A percentile compares a stretch with the other conserved stretches of the same genome.
These are phyloP conservation scores for Diorhabda elongata DNA, from an alignment of 1,140 invertebrate genomes.

Conservation along the genomic window DNA sequence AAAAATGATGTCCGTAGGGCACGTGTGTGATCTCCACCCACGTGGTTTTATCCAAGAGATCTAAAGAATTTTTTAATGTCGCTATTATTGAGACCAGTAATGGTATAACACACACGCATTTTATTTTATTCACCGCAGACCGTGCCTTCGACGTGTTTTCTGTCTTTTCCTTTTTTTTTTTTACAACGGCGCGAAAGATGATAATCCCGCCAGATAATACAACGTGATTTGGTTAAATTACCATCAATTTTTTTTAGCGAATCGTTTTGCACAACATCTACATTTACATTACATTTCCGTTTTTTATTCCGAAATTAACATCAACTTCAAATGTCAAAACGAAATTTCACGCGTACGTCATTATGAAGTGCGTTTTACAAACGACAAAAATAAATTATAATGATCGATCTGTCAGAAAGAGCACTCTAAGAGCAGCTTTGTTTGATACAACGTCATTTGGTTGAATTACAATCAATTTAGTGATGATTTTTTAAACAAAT, in stretches of 20 bases:
- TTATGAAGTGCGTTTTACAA: too few relatives aligned
- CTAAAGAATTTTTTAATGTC: constrained; percentile 40
- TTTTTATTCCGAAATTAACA: too few relatives aligned
- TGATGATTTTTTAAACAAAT: too few relatives aligned
- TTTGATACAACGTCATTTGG: too few relatives aligned
- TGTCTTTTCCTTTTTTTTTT: constrained; percentile 20
- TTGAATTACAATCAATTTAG: too few relatives aligned
- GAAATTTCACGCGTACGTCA: too few relatives aligned
- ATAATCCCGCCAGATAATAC: constrained; percentile 1
- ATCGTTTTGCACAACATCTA: neutral
- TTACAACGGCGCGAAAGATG: neutral
- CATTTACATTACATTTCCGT: too few relatives aligned
- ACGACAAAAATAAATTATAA: too few relatives aligned
- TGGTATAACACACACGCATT: constrained; percentile 21
- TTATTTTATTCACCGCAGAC: constrained; percentile 26
- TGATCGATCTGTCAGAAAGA: too few relatives aligned
- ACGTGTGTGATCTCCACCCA: constrained; percentile 37
- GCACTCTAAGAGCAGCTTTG: too few relatives aligned
- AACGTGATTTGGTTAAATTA: constrained; percentile 1
- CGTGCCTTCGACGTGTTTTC: constrained; percentile 25
- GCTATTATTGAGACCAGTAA: constrained; percentile 33
- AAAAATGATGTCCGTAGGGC: constrained; percentile 25
- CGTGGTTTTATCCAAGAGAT: constrained; percentile 32
- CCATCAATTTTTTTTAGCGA: neutral
- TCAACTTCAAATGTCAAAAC: too few relatives aligned